phyloP scores from a whole-genome alignment of 2,888 invertebrate genomes.

The Aphidius colemani region DNA sequence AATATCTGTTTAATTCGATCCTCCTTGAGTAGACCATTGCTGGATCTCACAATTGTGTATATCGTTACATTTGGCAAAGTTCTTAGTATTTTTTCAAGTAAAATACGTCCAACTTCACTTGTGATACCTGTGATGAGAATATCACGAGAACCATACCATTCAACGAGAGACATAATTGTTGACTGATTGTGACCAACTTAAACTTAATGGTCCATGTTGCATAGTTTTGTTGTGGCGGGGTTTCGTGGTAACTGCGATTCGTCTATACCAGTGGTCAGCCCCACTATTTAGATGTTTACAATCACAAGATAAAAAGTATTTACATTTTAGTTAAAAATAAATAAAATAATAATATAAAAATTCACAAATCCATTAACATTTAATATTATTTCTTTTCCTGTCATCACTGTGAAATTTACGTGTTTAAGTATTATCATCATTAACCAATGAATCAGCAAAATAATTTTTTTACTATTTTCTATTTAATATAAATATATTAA shows the following conservation, averaged over 20 bases:
- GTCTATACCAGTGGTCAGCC: constrained; percentile 8
- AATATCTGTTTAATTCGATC: constrained; percentile 48
- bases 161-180: constrained; percentile 46
- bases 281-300: not conserved
- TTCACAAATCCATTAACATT: no score
- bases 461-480: no score
- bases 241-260: constrained; percentile 5
- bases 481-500: no score
- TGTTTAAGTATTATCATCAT: no score
- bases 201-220: not conserved
- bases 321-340: not conserved
- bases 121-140: constrained; percentile 51
- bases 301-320: not conserved
- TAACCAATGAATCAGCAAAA: no score
- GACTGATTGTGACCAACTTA: constrained; percentile 33
- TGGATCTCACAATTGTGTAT: constrained; percentile 41
- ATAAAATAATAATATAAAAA: no score
- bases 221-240: constrained; percentile 11
- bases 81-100: constrained; percentile 52
- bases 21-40: constrained; percentile 34
- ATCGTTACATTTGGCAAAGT: constrained; percentile 40
- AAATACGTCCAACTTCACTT: constrained; percentile 46
- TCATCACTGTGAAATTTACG: no score
- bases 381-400: no score
- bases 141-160: constrained; percentile 49